Evolutionary conservation across 2,888 invertebrate species (phyloP), one percentile per base, ranked within the genome.

Genomic region (Patella ulyssiponensis): DNA sequence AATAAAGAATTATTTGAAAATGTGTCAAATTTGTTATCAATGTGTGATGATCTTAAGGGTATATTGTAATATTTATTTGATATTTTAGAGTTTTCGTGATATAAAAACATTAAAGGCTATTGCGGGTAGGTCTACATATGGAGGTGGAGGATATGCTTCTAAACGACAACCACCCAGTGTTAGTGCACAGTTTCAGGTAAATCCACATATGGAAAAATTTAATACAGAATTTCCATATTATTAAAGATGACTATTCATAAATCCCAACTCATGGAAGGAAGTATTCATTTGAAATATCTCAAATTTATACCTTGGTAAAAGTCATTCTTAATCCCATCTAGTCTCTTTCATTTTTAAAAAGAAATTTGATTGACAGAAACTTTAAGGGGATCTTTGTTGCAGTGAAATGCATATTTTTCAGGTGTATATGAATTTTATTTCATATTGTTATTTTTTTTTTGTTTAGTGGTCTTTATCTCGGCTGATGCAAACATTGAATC

Each of bases 401-500:
- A 44, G 44, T 44, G 1, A 44, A 44, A 44, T 9, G 44, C 7
- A 44, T 44, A 44, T 44, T 44, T 44, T 44, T 9, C 44, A 44
- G 44, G 9, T 44, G 44, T 44, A 44, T 44, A 44, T 44, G 44
- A 44, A 44, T 44, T 44, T 44, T 44, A 44, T 44, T 44, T 44
- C 9, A 44, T 44, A 44, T 23, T 64, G 64, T 64, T 3, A n/a
- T 73, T 20, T 56, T n/a, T 74, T 5, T 71, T 53, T 73, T 72
- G 83, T 86, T 27, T 96, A 97, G 92, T 96, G 96, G 92, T 97
- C 97, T 73, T 93, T 98, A 76, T 96, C 96, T 82, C 95, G 96
- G 54, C 93, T 98, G 70, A 98, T 98, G 97, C 96, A 96, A 87
- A 97, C 98, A 0, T 92, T 98, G 73, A 97, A 97, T 91, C 96